These are phyloP conservation scores for Syngnathus typhle DNA, from an alignment of 2,113 vertebrate species.

Conservation along the genomic window DNA sequence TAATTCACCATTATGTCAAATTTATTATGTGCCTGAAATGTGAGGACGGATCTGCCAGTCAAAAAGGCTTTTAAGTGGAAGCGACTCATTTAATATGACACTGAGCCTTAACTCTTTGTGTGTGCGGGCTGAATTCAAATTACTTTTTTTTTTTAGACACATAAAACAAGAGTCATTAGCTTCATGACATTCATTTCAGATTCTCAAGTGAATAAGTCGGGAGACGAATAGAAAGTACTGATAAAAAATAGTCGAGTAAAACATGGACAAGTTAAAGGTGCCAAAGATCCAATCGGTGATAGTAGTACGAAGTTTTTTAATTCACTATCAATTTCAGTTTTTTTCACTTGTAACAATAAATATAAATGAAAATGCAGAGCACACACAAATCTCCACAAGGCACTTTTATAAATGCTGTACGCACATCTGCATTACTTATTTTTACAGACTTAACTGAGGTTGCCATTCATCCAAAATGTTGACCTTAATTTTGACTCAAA, in stretches of 20 bases:
- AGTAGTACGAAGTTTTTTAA: background rate
- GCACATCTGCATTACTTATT: background rate
- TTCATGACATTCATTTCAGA: background rate
- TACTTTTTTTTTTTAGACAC: background rate
- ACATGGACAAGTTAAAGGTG: background rate
- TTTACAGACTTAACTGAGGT: too few relatives aligned
- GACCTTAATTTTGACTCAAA: background rate
- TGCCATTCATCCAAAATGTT: background rate
- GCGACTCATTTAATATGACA: background rate
- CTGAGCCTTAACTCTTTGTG: constrained; percentile 2
- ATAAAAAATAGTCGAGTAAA: background rate
- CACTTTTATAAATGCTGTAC: background rate
- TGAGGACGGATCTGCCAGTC: background rate
- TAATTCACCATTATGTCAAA: constrained; percentile 8
- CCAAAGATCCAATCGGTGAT: background rate
- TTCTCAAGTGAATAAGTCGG: background rate
- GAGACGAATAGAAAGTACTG: background rate
- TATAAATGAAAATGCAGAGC: background rate
- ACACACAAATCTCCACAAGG: background rate
- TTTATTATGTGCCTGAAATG: constrained; percentile 7
- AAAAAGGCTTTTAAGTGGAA: background rate
- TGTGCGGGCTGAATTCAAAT: constrained; percentile 1
- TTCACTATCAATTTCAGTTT: background rate
- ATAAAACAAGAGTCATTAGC: constrained; percentile 8
- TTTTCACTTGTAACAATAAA: background rate